Conservation (phyloP, 1,140 invertebrate species). For the Drosophila kepulauana region DNA sequence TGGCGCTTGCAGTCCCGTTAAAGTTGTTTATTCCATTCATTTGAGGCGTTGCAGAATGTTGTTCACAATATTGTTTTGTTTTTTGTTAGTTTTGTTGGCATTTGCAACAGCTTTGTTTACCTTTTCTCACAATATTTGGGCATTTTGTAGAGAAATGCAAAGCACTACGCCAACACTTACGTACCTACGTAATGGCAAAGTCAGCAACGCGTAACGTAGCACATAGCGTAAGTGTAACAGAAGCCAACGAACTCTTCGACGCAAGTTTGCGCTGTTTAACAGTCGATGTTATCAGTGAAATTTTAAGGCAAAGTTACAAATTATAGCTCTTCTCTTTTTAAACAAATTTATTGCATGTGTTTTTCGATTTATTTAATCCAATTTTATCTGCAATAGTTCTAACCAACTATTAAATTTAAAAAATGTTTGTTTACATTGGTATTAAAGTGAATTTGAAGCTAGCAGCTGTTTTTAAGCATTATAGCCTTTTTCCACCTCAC, state of each 20-base stretch:
- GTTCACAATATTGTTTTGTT: constrained; percentile 4
- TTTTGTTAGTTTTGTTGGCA: constrained; percentile 9
- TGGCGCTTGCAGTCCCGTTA: neutral
- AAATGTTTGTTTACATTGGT: too few relatives aligned
- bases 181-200: constrained; percentile 43
- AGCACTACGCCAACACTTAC: constrained; percentile 46
- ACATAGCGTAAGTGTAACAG: constrained; percentile 13
- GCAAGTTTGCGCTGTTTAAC: constrained; percentile 6
- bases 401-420: too few relatives aligned
- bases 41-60: neutral
- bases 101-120: constrained; percentile 42
- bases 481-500: too few relatives aligned
- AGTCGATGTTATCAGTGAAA: constrained; percentile 4
- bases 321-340: too few relatives aligned
- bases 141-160: constrained; percentile 55
- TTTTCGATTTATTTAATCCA: neutral
- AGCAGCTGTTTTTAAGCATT: too few relatives aligned
- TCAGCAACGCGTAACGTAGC: constrained; percentile 32
- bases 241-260: constrained; percentile 6
- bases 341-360: neutral
- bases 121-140: constrained; percentile 55
- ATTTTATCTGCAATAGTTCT: too few relatives aligned
- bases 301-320: neutral
- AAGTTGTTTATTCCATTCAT: neutral
- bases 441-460: too few relatives aligned